Evolutionary conservation across 2,113 vertebrate species (phyloP).

Genomic region (Casuarius casuarius): DNA sequence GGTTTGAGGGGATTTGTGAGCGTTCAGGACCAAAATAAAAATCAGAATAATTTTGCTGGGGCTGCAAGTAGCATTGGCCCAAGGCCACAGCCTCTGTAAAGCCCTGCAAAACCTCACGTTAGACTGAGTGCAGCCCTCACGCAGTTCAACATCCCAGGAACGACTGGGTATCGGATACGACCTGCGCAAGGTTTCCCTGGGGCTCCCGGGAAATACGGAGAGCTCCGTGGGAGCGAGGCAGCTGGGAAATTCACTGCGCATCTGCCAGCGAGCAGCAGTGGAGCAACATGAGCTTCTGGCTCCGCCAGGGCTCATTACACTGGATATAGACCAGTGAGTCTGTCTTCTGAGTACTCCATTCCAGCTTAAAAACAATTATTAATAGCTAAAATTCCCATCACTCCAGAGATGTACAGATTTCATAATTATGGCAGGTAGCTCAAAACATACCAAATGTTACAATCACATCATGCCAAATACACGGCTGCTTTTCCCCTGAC

Average conservation of each 20-base stretch:
- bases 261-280: background rate
- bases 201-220: background rate
- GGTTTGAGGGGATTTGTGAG: background rate
- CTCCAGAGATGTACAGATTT: background rate
- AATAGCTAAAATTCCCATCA: background rate
- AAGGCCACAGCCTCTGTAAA: background rate
- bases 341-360: background rate
- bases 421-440: background rate
- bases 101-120: background rate
- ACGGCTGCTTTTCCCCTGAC: background rate
- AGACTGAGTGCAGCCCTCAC: fast-evolving
- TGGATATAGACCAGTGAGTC: fast-evolving
- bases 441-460: background rate
- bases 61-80: background rate
- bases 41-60: background rate
- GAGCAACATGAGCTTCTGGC: background rate
- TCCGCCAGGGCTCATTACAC: background rate
- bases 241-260: fast-evolving
- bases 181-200: background rate
- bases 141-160: background rate
- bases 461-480: background rate
- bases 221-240: background rate
- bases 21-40: background rate
- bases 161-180: background rate
- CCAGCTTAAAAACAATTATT: background rate